Percentiles rank a stretch among this genome's conserved stretches.
phyloP scores from a whole-genome alignment of 2,113 vertebrate species.

The Callaeas wilsoni region DNA sequence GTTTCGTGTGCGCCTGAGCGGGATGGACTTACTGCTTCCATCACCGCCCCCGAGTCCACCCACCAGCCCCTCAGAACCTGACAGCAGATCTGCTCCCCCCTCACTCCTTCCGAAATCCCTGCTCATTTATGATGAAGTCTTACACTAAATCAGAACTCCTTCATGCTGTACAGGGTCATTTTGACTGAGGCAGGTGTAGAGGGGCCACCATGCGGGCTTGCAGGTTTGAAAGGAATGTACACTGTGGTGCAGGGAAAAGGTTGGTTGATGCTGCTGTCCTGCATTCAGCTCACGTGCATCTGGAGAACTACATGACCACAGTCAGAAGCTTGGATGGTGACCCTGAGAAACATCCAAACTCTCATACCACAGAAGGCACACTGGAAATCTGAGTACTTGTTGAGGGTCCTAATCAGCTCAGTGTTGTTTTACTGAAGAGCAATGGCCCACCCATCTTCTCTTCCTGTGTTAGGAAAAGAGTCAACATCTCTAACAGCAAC shows the following conservation, averaged over 20 bases:
- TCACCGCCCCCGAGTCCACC: background rate
- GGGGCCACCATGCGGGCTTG: background rate
- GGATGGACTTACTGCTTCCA: no score
- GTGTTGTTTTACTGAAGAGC: background rate
- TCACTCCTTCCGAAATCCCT: background rate
- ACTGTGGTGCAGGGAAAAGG: background rate
- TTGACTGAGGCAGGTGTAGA: background rate
- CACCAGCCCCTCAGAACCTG: background rate
- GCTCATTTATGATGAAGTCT: background rate
- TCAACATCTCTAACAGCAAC: background rate
- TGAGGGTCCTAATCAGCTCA: background rate
- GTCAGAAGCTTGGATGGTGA: background rate
- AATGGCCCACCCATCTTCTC: background rate
- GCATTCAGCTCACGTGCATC: background rate
- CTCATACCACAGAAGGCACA: background rate
- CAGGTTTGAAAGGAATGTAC: background rate
- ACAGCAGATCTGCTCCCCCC: background rate
- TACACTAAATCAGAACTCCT: background rate
- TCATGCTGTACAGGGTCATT: background rate
- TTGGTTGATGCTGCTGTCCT: background rate
- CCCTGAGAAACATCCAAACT: background rate
- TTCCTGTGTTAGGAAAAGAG: background rate
- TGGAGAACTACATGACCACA: background rate
- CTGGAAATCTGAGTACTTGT: background rate
- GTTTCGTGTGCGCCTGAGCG: no score